Conservation (phyloP, 2,113 vertebrate genomes). For the Plestiodon gilberti region DNA sequence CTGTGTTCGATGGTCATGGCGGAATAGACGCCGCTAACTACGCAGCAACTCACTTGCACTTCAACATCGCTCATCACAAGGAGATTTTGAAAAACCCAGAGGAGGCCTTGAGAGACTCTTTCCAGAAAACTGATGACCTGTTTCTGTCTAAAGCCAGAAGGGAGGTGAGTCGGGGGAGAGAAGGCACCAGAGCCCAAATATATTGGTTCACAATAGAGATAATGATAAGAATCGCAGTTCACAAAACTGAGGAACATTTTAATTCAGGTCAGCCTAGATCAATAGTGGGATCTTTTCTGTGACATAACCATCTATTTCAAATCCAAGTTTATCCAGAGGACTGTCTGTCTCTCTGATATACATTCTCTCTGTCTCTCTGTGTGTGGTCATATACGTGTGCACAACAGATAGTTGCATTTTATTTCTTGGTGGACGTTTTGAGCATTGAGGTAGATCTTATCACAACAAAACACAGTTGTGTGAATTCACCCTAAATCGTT, state of each 20-base stretch:
- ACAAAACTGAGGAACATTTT: conserved; percentile 22
- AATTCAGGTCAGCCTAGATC: not conserved
- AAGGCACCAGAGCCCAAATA: conserved; percentile 8
- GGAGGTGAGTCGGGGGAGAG: conserved; percentile 81
- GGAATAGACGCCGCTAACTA: conserved; percentile 91
- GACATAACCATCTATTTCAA: not conserved
- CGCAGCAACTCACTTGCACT: conserved; percentile 86
- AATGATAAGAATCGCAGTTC: conserved; percentile 26
- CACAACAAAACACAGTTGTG: not conserved
- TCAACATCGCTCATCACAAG: conserved; percentile 78
- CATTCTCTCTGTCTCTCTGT: not conserved
- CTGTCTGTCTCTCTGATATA: not conserved
- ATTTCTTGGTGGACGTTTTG: not conserved
- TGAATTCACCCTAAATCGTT: not conserved
- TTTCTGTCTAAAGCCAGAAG: conserved; percentile 89
- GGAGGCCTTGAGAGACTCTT: conserved; percentile 83
- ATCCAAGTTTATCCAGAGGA: not conserved
- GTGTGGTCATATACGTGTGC: no score
- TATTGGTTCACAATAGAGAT: conserved; percentile 38
- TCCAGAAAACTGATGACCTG: conserved; percentile 86
- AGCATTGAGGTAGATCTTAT: not conserved
- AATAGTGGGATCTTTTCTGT: not conserved
- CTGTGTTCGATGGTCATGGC: conserved; percentile 94
- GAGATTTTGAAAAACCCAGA: conserved; percentile 75
- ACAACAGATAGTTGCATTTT: not conserved